Evolutionary conservation across 1,140 invertebrate genomes (phyloP).

Genomic region (Drosophila subobscura): DNA sequence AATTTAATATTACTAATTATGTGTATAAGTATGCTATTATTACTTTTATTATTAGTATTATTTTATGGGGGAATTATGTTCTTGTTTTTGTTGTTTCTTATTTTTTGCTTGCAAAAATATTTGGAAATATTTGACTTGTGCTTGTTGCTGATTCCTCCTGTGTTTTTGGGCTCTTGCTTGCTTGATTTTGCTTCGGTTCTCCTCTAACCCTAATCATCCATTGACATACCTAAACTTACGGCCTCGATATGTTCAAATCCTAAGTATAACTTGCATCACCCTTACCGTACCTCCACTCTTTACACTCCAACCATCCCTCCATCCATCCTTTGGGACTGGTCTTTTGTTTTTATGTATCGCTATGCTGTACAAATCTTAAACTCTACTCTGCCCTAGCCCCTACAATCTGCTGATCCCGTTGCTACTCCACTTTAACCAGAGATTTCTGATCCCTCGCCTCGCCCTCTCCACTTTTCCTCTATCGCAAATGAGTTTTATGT

Average conservation of each 20-base stretch:
- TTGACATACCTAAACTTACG: slow-evolving; percentile 53
- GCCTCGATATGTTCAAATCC: slow-evolving; percentile 63
- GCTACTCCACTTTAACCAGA: background rate
- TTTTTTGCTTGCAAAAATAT: slow-evolving; percentile 59
- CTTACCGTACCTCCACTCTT: slow-evolving; percentile 16
- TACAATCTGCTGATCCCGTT: slow-evolving; percentile 5
- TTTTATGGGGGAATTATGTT: slow-evolving; percentile 6
- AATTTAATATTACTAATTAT: slow-evolving; percentile 46
- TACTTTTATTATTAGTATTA: slow-evolving; percentile 34
- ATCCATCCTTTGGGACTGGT: background rate
- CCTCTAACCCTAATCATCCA: slow-evolving; percentile 39
- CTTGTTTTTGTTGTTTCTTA: slow-evolving; percentile 7
- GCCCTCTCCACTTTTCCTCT: slow-evolving; percentile 12
- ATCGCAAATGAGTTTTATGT: slow-evolving; percentile 44
- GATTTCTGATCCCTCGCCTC: background rate
- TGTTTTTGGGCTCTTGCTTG: background rate
- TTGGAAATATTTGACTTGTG: slow-evolving; percentile 34
- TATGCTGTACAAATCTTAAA: slow-evolving; percentile 77
- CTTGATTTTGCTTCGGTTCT: slow-evolving; percentile 10
- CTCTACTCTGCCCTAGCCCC: slow-evolving; percentile 30
- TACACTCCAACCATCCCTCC: slow-evolving; percentile 25
- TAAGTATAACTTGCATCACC: slow-evolving; percentile 33
- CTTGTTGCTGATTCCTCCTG: background rate
- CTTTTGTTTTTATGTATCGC: slow-evolving; percentile 57
- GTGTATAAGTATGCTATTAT: slow-evolving; percentile 11